These are phyloP conservation scores for Eurytoma adleriae DNA, from an alignment of 2,888 invertebrate genomes.

Conservation along the genomic window DNA sequence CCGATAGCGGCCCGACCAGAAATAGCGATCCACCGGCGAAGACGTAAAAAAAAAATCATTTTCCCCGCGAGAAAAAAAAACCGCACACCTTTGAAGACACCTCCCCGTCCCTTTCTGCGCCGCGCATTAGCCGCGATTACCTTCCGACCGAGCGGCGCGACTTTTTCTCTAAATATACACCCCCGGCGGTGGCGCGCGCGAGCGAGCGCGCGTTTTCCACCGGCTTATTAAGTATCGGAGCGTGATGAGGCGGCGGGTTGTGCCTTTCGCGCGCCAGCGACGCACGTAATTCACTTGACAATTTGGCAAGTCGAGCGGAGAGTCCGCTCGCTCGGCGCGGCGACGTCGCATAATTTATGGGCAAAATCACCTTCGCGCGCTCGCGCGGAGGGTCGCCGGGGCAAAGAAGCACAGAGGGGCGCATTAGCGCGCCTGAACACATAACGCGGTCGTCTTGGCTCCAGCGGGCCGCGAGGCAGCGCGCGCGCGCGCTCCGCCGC, in stretches of 20 bases:
- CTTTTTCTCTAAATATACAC: slow-evolving; percentile 22
- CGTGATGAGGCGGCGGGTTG: slow-evolving; percentile 29
- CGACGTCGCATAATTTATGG: slow-evolving; percentile 67
- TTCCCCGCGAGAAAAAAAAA: slow-evolving; percentile 20
- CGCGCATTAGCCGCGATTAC: neutral
- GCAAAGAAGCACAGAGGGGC: slow-evolving; percentile 3
- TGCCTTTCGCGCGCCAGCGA: slow-evolving; percentile 57
- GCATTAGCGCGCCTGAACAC: slow-evolving; percentile 51
- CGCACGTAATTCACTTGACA: slow-evolving; percentile 73
- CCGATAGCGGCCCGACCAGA: neutral
- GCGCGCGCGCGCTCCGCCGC: neutral
- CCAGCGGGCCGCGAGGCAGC: slow-evolving; percentile 19
- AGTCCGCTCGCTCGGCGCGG: slow-evolving; percentile 61
- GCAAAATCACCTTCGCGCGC: slow-evolving; percentile 63
- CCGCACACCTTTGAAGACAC: slow-evolving; percentile 27
- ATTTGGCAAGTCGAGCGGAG: slow-evolving; percentile 71
- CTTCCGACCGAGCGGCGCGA: slow-evolving; percentile 8
- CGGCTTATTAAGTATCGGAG: slow-evolving; percentile 49
- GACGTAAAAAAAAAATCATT: slow-evolving; percentile 11
- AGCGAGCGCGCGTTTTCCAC: neutral
- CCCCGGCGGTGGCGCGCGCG: neutral
- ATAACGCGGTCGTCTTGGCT: slow-evolving; percentile 43
- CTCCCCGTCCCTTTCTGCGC: neutral
- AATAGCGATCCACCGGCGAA: neutral
- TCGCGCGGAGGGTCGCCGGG: neutral